Conservation (phyloP, 2,888 invertebrate genomes). For the Macrophya alboannulata region DNA sequence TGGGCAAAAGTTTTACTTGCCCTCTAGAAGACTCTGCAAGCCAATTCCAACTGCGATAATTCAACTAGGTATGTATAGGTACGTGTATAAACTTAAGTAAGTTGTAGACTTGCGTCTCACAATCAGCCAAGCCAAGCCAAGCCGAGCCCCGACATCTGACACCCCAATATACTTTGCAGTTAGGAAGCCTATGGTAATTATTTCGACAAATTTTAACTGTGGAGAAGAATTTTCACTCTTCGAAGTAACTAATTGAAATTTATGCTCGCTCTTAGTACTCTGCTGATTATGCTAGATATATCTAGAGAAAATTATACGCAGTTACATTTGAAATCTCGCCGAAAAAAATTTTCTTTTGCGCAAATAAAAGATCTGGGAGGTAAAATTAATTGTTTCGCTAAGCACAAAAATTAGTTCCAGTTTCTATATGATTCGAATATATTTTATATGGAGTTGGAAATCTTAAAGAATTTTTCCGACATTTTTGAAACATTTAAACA, state of each 20-base stretch:
- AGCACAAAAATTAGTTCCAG: too few species aligned
- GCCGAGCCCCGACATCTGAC: constrained; percentile 20
- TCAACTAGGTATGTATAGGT: constrained; percentile 23
- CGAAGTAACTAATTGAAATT: neutral
- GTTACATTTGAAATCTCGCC: neutral
- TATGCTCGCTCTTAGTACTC: neutral
- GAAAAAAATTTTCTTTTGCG: neutral
- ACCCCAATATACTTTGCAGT: constrained; percentile 10
- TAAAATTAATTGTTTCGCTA: too few species aligned
- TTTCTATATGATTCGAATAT: too few species aligned
- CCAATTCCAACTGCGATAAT: constrained; percentile 20
- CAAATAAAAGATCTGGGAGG: neutral
- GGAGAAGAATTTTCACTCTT: neutral
- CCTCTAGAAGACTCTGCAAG: neutral
- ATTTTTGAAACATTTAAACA: too few species aligned
- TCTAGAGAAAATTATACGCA: neutral
- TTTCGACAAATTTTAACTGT: neutral
- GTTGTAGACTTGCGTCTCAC: constrained; percentile 15
- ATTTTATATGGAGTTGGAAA: too few species aligned
- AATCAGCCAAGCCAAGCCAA: neutral
- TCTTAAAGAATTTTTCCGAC: too few species aligned
- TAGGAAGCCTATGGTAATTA: constrained; percentile 7
- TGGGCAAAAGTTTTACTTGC: neutral
- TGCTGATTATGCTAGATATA: neutral
- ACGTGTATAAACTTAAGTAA: neutral